Evolutionary conservation across 2,888 invertebrate genomes (phyloP).

Genomic region (Tridacna gigas): DNA sequence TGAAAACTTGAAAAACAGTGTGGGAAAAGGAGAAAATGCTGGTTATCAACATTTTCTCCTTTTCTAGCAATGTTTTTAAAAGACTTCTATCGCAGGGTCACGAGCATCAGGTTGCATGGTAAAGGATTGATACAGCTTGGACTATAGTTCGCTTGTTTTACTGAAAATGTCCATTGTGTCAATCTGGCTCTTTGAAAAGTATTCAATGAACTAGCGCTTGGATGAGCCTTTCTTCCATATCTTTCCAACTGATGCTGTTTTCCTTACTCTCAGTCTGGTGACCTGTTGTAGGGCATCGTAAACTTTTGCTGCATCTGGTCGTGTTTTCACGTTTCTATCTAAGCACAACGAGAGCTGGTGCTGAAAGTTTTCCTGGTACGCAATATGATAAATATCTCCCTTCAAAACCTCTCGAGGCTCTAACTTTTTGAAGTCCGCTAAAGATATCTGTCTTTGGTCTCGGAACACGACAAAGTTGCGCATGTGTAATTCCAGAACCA

Average conservation of each 20-base stretch:
- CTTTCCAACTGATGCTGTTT: background rate
- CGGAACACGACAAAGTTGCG: slow-evolving; percentile 21
- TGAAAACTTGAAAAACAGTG: no score
- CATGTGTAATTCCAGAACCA: slow-evolving; percentile 44
- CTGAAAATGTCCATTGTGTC: no score
- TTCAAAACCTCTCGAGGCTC: background rate
- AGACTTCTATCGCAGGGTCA: no score
- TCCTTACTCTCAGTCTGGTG: background rate
- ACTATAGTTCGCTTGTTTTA: no score
- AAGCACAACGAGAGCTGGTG: slow-evolving; percentile 8
- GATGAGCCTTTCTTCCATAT: slow-evolving; percentile 6
- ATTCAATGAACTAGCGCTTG: no score
- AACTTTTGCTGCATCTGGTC: slow-evolving; percentile 19
- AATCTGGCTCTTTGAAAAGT: no score
- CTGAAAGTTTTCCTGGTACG: slow-evolving; percentile 2
- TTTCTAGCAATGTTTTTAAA: no score
- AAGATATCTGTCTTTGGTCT: background rate
- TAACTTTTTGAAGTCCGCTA: slow-evolving; percentile 2
- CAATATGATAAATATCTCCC: slow-evolving; percentile 8
- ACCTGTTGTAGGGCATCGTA: slow-evolving; percentile 4
- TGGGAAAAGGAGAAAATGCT: no score
- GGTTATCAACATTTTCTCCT: no score
- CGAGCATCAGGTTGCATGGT: no score
- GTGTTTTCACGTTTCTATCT: background rate
- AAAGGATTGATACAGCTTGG: no score